Conservation (phyloP, 2,888 invertebrate genomes). For the Sinodicranocentrus sp. region DNA sequence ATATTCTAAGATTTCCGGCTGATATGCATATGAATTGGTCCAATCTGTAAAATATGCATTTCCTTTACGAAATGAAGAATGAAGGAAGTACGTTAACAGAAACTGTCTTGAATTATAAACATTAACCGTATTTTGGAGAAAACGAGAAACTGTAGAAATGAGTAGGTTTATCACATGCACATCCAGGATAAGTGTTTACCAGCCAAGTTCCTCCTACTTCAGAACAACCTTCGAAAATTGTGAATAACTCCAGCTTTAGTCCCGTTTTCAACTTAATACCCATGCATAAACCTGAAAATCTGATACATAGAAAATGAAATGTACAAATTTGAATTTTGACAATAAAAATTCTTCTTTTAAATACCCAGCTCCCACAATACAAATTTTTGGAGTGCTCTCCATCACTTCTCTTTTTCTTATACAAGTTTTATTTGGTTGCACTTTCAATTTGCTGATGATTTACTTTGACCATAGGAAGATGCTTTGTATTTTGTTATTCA, state of each 20-base stretch:
- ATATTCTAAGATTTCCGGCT: constrained; percentile 70
- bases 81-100: neutral
- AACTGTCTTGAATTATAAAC: neutral
- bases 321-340: neutral
- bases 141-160: constrained; percentile 74
- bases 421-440: no score
- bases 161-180: constrained; percentile 71
- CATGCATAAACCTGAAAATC: constrained; percentile 72
- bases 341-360: neutral
- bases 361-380: constrained; percentile 70
- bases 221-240: constrained; percentile 70
- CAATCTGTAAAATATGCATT: constrained; percentile 67
- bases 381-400: constrained; percentile 63
- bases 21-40: constrained; percentile 56
- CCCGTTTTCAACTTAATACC: constrained; percentile 70
- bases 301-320: constrained; percentile 36
- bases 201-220: constrained; percentile 75
- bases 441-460: no score
- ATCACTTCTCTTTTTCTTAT: no score
- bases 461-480: no score
- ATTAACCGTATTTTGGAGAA: neutral
- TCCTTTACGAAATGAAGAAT: neutral
- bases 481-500: no score
- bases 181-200: constrained; percentile 67
- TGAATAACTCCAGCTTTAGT: constrained; percentile 62